Evolutionary conservation across 2,888 invertebrate genomes (phyloP).

Genomic region (Epinotia brunnichana): DNA sequence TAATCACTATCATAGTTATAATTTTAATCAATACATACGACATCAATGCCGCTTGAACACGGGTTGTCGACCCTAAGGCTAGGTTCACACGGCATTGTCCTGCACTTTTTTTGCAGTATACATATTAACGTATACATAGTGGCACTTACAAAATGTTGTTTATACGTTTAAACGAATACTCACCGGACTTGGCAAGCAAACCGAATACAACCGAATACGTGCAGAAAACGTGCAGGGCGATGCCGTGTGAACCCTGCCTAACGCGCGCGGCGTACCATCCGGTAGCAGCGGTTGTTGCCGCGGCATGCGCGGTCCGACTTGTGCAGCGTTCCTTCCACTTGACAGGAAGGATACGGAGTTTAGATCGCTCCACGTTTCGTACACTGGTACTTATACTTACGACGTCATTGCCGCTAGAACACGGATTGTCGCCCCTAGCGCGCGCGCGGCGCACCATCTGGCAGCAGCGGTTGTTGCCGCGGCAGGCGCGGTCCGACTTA

Average conservation of each 20-base stretch:
- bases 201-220: too few species aligned
- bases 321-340: conserved; percentile 86
- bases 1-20: too few species aligned
- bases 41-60: conserved; percentile 79
- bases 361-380: conserved; percentile 62
- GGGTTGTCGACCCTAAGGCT: background rate
- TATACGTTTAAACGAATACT: too few species aligned
- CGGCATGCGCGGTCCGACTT: conserved; percentile 82
- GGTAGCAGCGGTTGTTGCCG: conserved; percentile 64
- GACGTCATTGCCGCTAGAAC: conserved; percentile 82
- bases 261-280: conserved; percentile 70
- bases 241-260: too few species aligned
- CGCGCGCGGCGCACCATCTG: conserved; percentile 73
- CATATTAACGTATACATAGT: too few species aligned
- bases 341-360: conserved; percentile 87
- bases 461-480: conserved; percentile 64
- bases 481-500: conserved; percentile 82
- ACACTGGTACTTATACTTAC: conserved; percentile 56
- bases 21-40: too few species aligned
- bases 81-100: too few species aligned
- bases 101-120: too few species aligned
- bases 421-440: conserved; percentile 73
- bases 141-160: too few species aligned
- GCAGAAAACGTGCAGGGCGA: too few species aligned
- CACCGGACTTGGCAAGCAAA: too few species aligned